Evolutionary conservation across 2,797 vertebrate genomes (phyloP), one percentile per base, ranked within the genome.

Genomic region (Peromyscus attwateri): DNA sequence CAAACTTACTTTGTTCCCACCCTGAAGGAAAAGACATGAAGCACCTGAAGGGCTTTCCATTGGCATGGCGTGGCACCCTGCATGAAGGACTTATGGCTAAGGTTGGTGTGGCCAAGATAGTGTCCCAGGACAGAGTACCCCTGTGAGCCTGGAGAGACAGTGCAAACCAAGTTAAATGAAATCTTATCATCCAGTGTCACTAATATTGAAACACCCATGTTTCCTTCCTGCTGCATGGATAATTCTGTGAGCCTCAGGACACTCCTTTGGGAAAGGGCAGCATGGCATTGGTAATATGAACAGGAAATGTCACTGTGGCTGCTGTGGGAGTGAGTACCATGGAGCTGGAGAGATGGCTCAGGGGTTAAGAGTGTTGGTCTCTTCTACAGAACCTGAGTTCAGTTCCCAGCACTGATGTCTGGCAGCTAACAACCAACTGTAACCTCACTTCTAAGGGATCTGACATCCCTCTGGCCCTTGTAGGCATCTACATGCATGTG

Each of bases 1-100:
- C 9, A 10, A 77, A 9, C 57, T 62, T 21, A 25, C 46, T 40
- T 11, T 62, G 80, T 49, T 92, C 43, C 23, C 7, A 57, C 55
- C 37, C 55, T 8, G 2, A 81, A 64, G 29, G n/a, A 79, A 75
- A 75, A 70, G 46, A 31, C 68, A 83, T 2, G 19, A 1, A 29
- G 5, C 6, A 21, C 11, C 8, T 3, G 5, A 66, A 57, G 31
- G 46, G 40, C 17, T 7, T 19, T 25, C 2, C 49, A 27, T 27
- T 3, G 40, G 71, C 4, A 14, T 25, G 55, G 46, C 10, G 9
- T 1, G 25, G 5, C 1, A 0, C 13, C 4, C 4, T 29, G 19
- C 11, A 31, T 2, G 31, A 25, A 84, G 29, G 10, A 6, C 37
- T 73, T 5, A 1, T 34, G 40, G 29, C 68, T 77, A n/a, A 79